These are phyloP conservation scores for Macquaria australasica DNA, from an alignment of 2,113 vertebrate genomes.

Conservation along the genomic window DNA sequence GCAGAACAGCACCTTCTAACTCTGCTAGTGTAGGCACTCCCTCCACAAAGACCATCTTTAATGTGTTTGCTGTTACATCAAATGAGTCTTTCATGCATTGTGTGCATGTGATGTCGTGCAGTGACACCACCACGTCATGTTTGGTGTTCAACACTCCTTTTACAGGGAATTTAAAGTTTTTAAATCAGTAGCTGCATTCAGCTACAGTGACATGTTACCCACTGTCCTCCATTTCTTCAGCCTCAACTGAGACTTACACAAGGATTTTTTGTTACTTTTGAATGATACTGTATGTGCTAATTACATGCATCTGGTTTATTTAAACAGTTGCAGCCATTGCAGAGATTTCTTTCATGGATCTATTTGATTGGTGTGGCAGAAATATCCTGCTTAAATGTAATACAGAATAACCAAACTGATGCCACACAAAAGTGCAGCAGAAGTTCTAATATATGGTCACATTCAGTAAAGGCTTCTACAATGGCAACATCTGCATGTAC, in stretches of 20 bases:
- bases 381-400: background rate
- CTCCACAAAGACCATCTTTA: background rate
- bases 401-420: background rate
- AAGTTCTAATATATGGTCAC: background rate
- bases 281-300: background rate
- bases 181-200: background rate
- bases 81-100: background rate
- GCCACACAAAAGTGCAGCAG: background rate
- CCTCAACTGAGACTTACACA: background rate
- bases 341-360: background rate
- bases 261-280: background rate
- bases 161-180: background rate
- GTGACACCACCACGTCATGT: background rate
- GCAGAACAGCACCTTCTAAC: slow-evolving; percentile 68
- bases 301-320: background rate
- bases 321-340: background rate
- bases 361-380: too few relatives aligned
- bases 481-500: background rate
- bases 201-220: background rate
- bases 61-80: background rate
- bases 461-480: background rate
- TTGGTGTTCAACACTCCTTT: background rate
- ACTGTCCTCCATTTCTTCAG: background rate
- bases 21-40: background rate
- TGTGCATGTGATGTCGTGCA: background rate